Evolutionary conservation across 2,113 vertebrate genomes (phyloP), one percentile per base, ranked within the genome.

Genomic region (Hippocampus zosterae): DNA sequence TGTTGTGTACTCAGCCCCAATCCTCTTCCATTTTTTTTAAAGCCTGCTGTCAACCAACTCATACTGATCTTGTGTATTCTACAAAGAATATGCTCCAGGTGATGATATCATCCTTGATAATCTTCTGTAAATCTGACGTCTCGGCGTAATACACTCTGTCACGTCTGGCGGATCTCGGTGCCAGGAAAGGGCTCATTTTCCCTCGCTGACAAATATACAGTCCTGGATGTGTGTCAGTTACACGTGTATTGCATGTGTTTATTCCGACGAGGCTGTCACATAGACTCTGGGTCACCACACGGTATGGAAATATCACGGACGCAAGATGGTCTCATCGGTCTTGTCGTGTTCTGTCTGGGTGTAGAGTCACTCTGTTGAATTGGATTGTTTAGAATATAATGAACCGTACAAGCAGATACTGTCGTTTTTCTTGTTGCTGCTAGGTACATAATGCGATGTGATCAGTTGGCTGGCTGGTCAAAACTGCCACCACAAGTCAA

Each of bases 351-450:
- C 52, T 69, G 44, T 40, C 33, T 48, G 42, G 65, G n/a, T 71
- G 57, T 37, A 48, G 69, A 80, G 6, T 16, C 16, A 15, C 37
- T 37, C 41, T 65, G 23, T 69, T 40, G 60, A 25, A 55, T 7
- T 21, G n/a, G 56, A 73, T 76, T 71, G 65, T n/a, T 46, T 41
- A 65, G 41, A 71, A 41, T 55, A 66, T 13, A 53, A 71, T 73
- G 63, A 69, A 78, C 60, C 55, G 33, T 48, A 18, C 65, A 61
- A 33, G 68, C 56, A 27, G 10, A 44, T 53, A 0, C 1, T 64
- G 44, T 73, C 72, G 42, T 75, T 78, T 64, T 56, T 21, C 11
- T 25, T 59, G 52, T 53, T n/a, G 57, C 56, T 68, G 70, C 67
- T 68, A 48, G 37, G 42, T 41, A 50, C 37, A 67, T 41, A 52